Percentiles rank a stretch among this genome's conserved stretches.
Evolutionary conservation across 2,888 invertebrate species (phyloP).

Genomic region (Leucozona laternaria): DNA sequence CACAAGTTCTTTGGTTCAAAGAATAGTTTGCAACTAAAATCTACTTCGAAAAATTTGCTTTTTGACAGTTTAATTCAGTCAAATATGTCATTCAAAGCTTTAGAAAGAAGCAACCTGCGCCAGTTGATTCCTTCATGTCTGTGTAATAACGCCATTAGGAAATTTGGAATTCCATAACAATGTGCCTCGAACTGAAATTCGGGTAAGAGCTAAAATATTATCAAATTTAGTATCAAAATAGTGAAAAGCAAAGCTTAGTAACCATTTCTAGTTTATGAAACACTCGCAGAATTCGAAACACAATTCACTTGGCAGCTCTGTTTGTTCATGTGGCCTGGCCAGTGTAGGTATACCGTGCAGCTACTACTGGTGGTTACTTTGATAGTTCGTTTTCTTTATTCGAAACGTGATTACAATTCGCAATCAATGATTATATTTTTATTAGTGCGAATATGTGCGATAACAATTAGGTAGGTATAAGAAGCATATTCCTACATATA

Average conservation of each 20-base stretch:
- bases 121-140: too few species aligned
- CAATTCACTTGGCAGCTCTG: not conserved
- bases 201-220: too few species aligned
- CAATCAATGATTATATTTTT: conserved; percentile 63
- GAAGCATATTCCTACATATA: conserved; percentile 38
- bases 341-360: not conserved
- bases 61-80: too few species aligned
- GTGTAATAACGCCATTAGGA: too few species aligned
- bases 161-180: too few species aligned
- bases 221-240: not conserved
- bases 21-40: too few species aligned
- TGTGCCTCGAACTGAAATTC: not conserved
- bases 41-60: too few species aligned
- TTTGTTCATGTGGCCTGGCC: not conserved
- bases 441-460: conserved; percentile 70
- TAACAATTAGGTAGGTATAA: conserved; percentile 57
- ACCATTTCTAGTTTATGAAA: too few species aligned
- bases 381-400: conserved; percentile 10
- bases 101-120: too few species aligned
- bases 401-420: conserved; percentile 65
- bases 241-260: not conserved
- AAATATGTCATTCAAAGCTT: too few species aligned
- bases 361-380: conserved; percentile 12
- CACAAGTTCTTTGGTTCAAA: too few species aligned
- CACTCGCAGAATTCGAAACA: not conserved